Conservation (phyloP, 2,888 invertebrate genomes). For the Bellardia pandia region DNA sequence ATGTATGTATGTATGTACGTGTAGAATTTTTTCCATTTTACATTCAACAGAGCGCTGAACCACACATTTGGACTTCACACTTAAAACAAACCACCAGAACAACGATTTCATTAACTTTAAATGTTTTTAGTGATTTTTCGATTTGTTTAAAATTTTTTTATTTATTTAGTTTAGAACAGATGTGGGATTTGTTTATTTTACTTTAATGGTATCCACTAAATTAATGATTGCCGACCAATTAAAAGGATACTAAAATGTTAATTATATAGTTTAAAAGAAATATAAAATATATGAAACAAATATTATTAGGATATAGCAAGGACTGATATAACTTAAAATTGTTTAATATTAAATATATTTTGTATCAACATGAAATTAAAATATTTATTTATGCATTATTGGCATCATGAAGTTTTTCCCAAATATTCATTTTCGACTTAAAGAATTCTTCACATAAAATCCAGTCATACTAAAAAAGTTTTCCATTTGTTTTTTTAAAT, state of each 20-base stretch:
- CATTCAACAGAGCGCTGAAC: slow-evolving; percentile 22
- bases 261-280: neutral
- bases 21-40: neutral
- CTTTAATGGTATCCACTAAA: neutral
- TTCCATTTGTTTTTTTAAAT: too few relatives aligned
- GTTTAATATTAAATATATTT: too few relatives aligned
- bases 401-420: too few relatives aligned
- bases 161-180: neutral
- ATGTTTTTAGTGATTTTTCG: slow-evolving; percentile 42
- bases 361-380: too few relatives aligned
- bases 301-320: too few relatives aligned
- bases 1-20: neutral
- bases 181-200: neutral
- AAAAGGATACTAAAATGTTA: neutral
- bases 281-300: neutral
- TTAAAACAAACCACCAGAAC: slow-evolving; percentile 49
- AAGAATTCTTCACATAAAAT: too few relatives aligned
- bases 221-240: neutral
- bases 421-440: too few relatives aligned
- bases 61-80: slow-evolving; percentile 18
- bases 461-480: too few relatives aligned
- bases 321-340: too few relatives aligned
- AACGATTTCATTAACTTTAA: slow-evolving; percentile 56
- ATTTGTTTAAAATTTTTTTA: neutral
- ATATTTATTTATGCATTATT: too few relatives aligned